Evolutionary conservation across 2,888 invertebrate genomes (phyloP), one percentile per base, ranked within the genome.

Genomic region (Parnassius smintheus): DNA sequence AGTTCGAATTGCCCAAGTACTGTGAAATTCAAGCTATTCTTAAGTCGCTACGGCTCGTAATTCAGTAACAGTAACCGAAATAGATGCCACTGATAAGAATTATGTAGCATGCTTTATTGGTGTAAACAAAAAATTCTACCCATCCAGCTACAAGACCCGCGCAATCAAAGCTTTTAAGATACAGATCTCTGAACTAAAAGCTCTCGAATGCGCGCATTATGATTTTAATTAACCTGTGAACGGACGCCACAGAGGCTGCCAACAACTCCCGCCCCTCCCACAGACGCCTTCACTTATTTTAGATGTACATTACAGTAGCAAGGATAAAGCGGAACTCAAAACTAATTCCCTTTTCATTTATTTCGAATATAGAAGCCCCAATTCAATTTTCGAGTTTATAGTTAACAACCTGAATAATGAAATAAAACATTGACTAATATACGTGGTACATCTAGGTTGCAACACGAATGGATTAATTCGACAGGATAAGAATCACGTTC

Each of bases 131-230:
- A 67, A 67, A 61, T 53, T 62, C 48, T 44, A 48, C 18, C 49
- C 56, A 44, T n/a, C 49, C 61, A 53, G 52, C 12, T 45, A 55
- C 55, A 54, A 45, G 54, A 12, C 53, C 25, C 55, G 62, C 66
- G 63, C 67, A 64, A 66, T 68, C 66, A 60, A 68, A 65, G 68
- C 68, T 68, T 68, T 68, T 66, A 68, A 68, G 68, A 68, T 68
- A 65, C 56, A 56, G 55, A 68, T 68, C 68, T 66, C 55, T 52
- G 51, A 50, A 61, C 66, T 68, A 68, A 68, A 65, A 68, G 68
- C 66, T 61, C 63, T 59, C 56, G 59, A 56, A 60, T 22, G 63
- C 61, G 62, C 64, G 56, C 65, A 63, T 65, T 68, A 61, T 66
- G 60, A 62, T 66, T 62, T 68, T 65, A 66, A 66, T 68, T 68